phyloP scores from a whole-genome alignment of 2,113 vertebrate genomes.

The Plestiodon gilberti region DNA sequence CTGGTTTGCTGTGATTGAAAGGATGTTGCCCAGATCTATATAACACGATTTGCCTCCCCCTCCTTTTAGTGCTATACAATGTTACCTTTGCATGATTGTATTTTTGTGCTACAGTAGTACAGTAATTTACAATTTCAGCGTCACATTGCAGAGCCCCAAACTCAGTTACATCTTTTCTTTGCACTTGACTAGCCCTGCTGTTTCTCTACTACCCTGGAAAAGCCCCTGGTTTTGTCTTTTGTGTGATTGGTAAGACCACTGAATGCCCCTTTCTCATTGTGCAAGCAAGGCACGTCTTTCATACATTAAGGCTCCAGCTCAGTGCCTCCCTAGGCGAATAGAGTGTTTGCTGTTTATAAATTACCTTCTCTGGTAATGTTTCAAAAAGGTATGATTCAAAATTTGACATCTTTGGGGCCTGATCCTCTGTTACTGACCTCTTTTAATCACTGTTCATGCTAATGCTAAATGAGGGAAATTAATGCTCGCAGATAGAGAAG shows the following conservation, averaged over 20 bases:
- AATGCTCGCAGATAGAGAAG: too few species aligned
- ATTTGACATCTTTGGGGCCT: neutral
- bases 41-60: neutral
- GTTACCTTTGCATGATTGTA: conserved; percentile 18
- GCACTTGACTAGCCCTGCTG: conserved; percentile 6
- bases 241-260: neutral
- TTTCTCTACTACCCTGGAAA: neutral
- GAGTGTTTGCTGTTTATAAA: conserved; percentile 8
- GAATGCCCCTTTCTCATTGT: conserved; percentile 3
- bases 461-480: neutral
- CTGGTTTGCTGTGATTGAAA: neutral
- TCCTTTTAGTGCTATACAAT: neutral
- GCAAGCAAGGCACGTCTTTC: conserved; percentile 31
- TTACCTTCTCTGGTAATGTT: conserved; percentile 23
- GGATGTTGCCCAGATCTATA: conserved; percentile 22
- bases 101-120: conserved; percentile 17
- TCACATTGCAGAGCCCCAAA: conserved; percentile 19
- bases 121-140: conserved; percentile 19
- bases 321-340: conserved; percentile 16
- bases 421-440: neutral
- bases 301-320: conserved; percentile 1
- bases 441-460: neutral
- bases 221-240: neutral
- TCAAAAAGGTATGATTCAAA: conserved; percentile 8
- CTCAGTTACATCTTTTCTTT: conserved; percentile 27